Conservation (phyloP, 2,797 vertebrate species). For the Macroramphosus scolopax region DNA sequence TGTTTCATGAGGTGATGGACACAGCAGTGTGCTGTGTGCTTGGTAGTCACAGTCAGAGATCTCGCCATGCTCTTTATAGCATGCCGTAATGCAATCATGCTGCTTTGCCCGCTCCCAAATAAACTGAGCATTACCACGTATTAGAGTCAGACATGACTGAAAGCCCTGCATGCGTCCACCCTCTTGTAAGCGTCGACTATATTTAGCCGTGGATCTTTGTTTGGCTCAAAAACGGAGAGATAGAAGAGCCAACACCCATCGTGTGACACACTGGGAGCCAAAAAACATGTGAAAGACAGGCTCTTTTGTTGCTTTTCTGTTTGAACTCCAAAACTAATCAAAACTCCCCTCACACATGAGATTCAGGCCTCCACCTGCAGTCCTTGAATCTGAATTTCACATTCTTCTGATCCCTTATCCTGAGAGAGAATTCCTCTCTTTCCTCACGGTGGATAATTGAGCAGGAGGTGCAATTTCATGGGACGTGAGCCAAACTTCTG, state of each 20-base stretch:
- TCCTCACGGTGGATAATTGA: slow-evolving; percentile 62
- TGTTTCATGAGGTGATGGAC: slow-evolving; percentile 6
- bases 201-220: slow-evolving; percentile 64
- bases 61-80: slow-evolving; percentile 62
- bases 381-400: slow-evolving; percentile 43
- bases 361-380: slow-evolving; percentile 47
- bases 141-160: slow-evolving; percentile 63
- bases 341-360: slow-evolving; percentile 19
- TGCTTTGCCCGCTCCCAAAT: slow-evolving; percentile 61
- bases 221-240: slow-evolving; percentile 63
- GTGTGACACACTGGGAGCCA: slow-evolving; percentile 53
- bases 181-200: slow-evolving; percentile 56
- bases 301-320: slow-evolving; percentile 34
- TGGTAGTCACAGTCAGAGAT: slow-evolving; percentile 45
- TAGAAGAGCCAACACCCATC: slow-evolving; percentile 64
- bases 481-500: slow-evolving; percentile 56
- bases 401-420: slow-evolving; percentile 65
- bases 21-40: slow-evolving; percentile 14
- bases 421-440: slow-evolving; percentile 65
- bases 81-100: slow-evolving; percentile 65
- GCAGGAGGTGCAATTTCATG: slow-evolving; percentile 59
- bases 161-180: slow-evolving; percentile 56
- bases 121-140: slow-evolving; percentile 73
- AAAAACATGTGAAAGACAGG: slow-evolving; percentile 34
- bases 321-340: slow-evolving; percentile 36